Conservation (phyloP, 2,888 invertebrate genomes). For the Andrena haemorrhoa region DNA sequence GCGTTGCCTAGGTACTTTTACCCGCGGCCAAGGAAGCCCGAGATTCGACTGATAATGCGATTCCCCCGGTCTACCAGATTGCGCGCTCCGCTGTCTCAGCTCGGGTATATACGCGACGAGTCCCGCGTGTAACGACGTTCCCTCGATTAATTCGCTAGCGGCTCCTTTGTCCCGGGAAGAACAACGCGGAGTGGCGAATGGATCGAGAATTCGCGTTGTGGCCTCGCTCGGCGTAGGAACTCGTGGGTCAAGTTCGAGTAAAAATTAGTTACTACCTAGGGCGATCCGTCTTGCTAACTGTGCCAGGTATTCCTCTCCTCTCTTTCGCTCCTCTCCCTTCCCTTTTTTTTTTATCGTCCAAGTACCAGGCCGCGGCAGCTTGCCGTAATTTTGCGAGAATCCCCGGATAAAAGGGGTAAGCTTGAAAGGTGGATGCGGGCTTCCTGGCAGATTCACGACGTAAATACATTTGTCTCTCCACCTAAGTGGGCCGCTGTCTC, state of each 20-base stretch:
- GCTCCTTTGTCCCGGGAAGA: no score
- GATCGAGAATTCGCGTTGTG: no score
- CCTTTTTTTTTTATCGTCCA: slow-evolving; percentile 31
- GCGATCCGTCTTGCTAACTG: slow-evolving; percentile 16
- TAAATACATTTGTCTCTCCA: slow-evolving; percentile 79
- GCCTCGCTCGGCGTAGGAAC: neutral
- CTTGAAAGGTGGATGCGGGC: slow-evolving; percentile 74
- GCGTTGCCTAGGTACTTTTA: slow-evolving; percentile 34
- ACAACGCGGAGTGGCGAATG: no score
- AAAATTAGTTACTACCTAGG: slow-evolving; percentile 24
- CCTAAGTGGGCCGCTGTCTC: slow-evolving; percentile 80
- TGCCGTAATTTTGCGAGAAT: slow-evolving; percentile 71
- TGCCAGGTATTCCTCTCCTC: neutral
- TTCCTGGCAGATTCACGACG: slow-evolving; percentile 75
- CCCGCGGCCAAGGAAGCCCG: slow-evolving; percentile 6
- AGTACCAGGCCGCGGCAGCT: slow-evolving; percentile 38
- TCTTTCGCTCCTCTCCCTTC: neutral
- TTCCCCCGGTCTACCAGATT: slow-evolving; percentile 8
- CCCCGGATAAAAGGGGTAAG: slow-evolving; percentile 73
- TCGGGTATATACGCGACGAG: no score
- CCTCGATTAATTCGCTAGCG: neutral
- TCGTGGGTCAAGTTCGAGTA: neutral
- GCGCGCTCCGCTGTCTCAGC: no score
- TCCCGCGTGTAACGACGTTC: neutral
- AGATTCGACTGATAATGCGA: slow-evolving; percentile 44